These are phyloP conservation scores for Diadophis punctatus DNA, from an alignment of 2,113 vertebrate species.

Conservation along the genomic window DNA sequence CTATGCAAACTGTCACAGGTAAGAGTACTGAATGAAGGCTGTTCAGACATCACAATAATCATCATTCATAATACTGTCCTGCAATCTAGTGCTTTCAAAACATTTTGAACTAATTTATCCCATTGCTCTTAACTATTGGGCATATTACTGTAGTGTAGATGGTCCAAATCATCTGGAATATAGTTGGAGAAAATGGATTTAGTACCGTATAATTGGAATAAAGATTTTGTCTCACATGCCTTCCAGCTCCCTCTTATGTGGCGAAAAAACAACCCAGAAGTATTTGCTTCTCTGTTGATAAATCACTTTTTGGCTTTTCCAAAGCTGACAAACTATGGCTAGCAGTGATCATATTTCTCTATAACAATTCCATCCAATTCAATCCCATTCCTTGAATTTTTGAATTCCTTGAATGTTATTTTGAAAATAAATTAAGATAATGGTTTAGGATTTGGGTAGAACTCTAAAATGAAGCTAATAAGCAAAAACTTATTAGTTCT, in stretches of 20 bases:
- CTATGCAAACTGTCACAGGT: slow-evolving; percentile 8
- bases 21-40: background rate
- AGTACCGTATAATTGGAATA: background rate
- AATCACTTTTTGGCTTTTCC: background rate
- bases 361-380: background rate
- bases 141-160: background rate
- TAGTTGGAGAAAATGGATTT: background rate
- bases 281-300: no score
- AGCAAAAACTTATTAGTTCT: background rate
- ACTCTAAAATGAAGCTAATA: background rate
- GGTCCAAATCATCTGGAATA: background rate
- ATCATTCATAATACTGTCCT: background rate
- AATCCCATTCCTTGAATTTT: background rate
- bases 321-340: background rate
- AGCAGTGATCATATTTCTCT: background rate
- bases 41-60: background rate
- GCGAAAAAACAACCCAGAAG: background rate
- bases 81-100: background rate
- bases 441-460: background rate
- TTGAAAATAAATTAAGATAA: background rate
- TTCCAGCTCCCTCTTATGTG: background rate
- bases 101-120: background rate
- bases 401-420: background rate
- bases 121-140: background rate
- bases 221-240: background rate